Base-by-base conservation (phyloP, 1,140 invertebrate genomes). In the Pogonognathellus flavescens region DNA sequence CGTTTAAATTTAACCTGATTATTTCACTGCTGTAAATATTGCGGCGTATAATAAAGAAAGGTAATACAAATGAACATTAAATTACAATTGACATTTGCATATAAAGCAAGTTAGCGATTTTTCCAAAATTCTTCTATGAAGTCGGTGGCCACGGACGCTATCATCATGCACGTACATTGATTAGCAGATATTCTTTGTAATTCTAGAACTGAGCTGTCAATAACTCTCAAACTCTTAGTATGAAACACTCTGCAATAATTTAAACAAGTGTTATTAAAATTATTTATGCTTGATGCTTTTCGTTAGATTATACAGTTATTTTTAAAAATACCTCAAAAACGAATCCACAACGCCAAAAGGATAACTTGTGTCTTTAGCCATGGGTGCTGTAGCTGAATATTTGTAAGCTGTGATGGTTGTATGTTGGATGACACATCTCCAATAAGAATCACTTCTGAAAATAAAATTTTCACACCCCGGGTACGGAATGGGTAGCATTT, bases 361-460 rank as follows among this genome's bases (percentile, higher is more conserved):
- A 20, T 82, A 49, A 14, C 50, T 60, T 1, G 50, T 13, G 18
- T 82, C 55, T 49, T 49, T 59, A 8, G 13, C 81, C 9, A 82
- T 62, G 16, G 84, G 84, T 16, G 84, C 84, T 41, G 84, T 85
- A 7, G 53, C 60, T 10, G 53, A 60, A 31, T 81, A 82, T 49
- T 85, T 82, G 22, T 81, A 85, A 16, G 84, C 76, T 7, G 84
- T 82, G 0, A 66, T 20, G 1, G 80, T 82, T 53, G 70, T 52
- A 49, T 85, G 80, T 9, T 80, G 49, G 13, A 49, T 59, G 6
- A 82, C 13, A 55, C 96, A 97, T 89, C 96, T 95, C 92, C 96
- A 94, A 89, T 97, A 97, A 7, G 93, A 93, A 86, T 97, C 95
- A 3, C 93, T 94, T 18, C 93, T 93, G 89, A 96, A 96, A 86